A percentile compares a stretch with the other conserved stretches of the same genome.
These are phyloP conservation scores for Alloplasta piceator DNA, from an alignment of 2,888 invertebrate genomes.

Conservation along the genomic window DNA sequence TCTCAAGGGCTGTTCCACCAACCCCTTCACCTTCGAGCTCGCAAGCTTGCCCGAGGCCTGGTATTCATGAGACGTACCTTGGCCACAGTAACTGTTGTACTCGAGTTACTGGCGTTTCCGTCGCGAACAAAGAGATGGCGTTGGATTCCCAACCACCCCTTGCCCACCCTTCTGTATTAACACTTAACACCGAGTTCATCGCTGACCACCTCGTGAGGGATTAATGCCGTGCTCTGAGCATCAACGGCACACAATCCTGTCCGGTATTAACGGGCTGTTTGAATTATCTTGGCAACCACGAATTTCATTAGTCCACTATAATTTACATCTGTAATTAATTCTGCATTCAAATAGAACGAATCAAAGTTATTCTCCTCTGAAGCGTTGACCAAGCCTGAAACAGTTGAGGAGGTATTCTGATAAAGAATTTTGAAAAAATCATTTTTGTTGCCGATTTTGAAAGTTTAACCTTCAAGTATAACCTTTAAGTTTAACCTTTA, in stretches of 20 bases:
- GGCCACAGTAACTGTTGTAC: slow-evolving; percentile 28
- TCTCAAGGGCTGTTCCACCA: slow-evolving; percentile 11
- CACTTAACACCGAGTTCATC: slow-evolving; percentile 1
- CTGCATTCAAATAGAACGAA: too few relatives aligned
- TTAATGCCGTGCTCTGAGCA: slow-evolving; percentile 26
- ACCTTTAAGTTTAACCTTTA: too few relatives aligned
- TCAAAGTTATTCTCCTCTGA: too few relatives aligned
- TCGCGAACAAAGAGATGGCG: slow-evolving; percentile 11
- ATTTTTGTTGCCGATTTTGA: too few relatives aligned
- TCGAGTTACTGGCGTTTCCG: slow-evolving; percentile 30
- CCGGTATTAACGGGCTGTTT: slow-evolving; percentile 34
- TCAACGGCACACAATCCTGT: slow-evolving; percentile 11
- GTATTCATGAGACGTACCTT: slow-evolving; percentile 47
- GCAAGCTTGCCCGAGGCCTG: slow-evolving; percentile 1
- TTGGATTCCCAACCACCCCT: slow-evolving; percentile 2
- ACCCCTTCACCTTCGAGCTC: slow-evolving; percentile 39
- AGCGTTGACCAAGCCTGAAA: too few relatives aligned
- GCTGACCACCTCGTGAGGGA: background rate
- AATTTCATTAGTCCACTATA: slow-evolving; percentile 18
- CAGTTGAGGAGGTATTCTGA: too few relatives aligned
- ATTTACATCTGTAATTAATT: background rate
- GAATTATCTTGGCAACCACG: slow-evolving; percentile 34
- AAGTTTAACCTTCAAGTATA: too few relatives aligned
- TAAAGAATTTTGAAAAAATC: too few relatives aligned
- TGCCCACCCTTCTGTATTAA: background rate